Conservation (phyloP, 2,888 invertebrate species). For the Spialia ferax region DNA sequence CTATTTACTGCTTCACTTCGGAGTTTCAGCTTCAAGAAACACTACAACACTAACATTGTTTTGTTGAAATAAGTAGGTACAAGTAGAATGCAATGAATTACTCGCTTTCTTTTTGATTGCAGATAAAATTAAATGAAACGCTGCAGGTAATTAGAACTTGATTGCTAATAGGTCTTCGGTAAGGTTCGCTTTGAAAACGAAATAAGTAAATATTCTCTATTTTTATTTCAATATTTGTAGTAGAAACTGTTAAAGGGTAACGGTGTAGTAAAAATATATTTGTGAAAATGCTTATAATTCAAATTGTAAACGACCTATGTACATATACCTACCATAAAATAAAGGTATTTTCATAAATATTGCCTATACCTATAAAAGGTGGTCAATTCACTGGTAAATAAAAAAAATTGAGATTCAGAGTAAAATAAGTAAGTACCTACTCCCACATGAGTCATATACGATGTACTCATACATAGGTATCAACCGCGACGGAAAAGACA, state of each 20-base stretch:
- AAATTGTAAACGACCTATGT: too few relatives aligned
- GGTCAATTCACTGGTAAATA: constrained; percentile 10
- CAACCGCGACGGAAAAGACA: background rate
- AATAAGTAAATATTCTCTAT: too few relatives aligned
- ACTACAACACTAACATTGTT: background rate
- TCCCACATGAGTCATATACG: background rate
- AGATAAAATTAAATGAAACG: constrained; percentile 10
- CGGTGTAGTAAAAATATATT: too few relatives aligned
- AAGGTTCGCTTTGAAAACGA: too few relatives aligned
- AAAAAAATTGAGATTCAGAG: constrained; percentile 21
- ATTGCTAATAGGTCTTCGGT: constrained; percentile 13
- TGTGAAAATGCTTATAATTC: too few relatives aligned
- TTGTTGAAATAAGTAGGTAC: background rate
- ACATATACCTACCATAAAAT: too few relatives aligned
- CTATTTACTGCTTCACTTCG: constrained; percentile 30
- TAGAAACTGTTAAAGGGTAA: too few relatives aligned
- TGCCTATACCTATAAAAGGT: constrained; percentile 1
- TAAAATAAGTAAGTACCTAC: constrained; percentile 23
- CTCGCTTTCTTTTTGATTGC: background rate
- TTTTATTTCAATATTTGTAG: too few relatives aligned
- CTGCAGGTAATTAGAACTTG: constrained; percentile 15
- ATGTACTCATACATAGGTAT: background rate
- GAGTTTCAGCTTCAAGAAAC: constrained; percentile 20
- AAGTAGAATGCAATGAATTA: background rate
- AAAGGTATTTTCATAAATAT: too few relatives aligned